These are phyloP conservation scores for Trichacis sp. DNA, from an alignment of 2,888 invertebrate genomes.

Conservation along the genomic window DNA sequence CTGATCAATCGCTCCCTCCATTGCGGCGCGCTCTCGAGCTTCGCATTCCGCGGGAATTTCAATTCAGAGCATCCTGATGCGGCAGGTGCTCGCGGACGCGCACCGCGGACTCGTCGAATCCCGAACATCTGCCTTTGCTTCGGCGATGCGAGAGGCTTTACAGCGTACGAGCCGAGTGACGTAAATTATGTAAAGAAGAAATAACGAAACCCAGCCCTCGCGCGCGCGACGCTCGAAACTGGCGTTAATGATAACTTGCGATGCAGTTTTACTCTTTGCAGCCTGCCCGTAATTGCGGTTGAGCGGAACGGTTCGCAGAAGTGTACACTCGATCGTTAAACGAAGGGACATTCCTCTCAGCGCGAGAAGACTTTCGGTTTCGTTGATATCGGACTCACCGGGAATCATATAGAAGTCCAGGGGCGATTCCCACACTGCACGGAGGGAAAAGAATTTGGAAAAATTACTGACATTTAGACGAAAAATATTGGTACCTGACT, in stretches of 20 bases:
- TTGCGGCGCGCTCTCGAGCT: not conserved
- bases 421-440: too few species aligned
- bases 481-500: too few species aligned
- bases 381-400: too few species aligned
- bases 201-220: conserved; percentile 7
- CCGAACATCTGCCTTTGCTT: conserved; percentile 39
- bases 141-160: conserved; percentile 35
- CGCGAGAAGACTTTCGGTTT: too few species aligned
- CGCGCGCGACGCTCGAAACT: conserved; percentile 14
- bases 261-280: conserved; percentile 26
- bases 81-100: conserved; percentile 3
- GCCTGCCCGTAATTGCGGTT: conserved; percentile 43
- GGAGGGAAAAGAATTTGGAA: too few species aligned
- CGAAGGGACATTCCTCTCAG: too few species aligned
- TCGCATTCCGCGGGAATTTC: not conserved
- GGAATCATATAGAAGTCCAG: too few species aligned
- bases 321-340: too few species aligned
- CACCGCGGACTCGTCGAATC: conserved; percentile 28
- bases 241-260: conserved; percentile 26
- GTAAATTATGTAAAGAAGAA: conserved; percentile 1
- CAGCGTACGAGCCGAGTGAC: conserved; percentile 21
- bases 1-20: conserved; percentile 1
- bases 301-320: conserved; percentile 44
- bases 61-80: not conserved
- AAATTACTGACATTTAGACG: too few species aligned